These are phyloP conservation scores for Dynastes tityus DNA, from an alignment of 2,888 invertebrate species.

Conservation along the genomic window DNA sequence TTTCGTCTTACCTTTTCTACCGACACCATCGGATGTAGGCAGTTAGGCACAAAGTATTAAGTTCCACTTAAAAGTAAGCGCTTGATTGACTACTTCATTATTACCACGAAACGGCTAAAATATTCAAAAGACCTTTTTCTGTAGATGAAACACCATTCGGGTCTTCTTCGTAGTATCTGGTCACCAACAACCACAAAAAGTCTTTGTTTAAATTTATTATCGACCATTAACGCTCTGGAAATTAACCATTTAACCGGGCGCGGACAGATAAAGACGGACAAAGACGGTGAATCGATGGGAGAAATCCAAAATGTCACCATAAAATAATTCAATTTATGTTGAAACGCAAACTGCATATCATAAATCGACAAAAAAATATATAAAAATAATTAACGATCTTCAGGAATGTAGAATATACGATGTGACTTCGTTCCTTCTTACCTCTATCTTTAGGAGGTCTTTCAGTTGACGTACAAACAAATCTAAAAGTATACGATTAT, in stretches of 20 bases:
- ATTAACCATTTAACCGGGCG: slow-evolving; percentile 40
- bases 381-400: slow-evolving; percentile 52
- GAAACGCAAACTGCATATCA: slow-evolving; percentile 53
- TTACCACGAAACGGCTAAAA: slow-evolving; percentile 44
- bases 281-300: slow-evolving; percentile 30
- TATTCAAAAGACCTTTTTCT: slow-evolving; percentile 43
- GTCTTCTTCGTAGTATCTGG: slow-evolving; percentile 22
- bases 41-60: slow-evolving; percentile 20
- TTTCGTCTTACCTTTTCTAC: slow-evolving; percentile 14
- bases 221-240: slow-evolving; percentile 39
- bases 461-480: neutral
- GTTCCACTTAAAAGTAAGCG: slow-evolving; percentile 42
- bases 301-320: slow-evolving; percentile 51
- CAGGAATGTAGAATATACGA: slow-evolving; percentile 51
- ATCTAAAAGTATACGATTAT: neutral
- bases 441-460: slow-evolving; percentile 17
- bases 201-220: slow-evolving; percentile 46
- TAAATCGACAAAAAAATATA: slow-evolving; percentile 50
- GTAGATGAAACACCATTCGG: slow-evolving; percentile 4
- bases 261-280: slow-evolving; percentile 24
- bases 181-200: slow-evolving; percentile 37
- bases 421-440: slow-evolving; percentile 41
- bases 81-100: slow-evolving; percentile 47
- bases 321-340: slow-evolving; percentile 57
- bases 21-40: neutral